Evolutionary conservation across 2,888 invertebrate species (phyloP), one percentile per base, ranked within the genome.

Genomic region (Acronicta leporina): DNA sequence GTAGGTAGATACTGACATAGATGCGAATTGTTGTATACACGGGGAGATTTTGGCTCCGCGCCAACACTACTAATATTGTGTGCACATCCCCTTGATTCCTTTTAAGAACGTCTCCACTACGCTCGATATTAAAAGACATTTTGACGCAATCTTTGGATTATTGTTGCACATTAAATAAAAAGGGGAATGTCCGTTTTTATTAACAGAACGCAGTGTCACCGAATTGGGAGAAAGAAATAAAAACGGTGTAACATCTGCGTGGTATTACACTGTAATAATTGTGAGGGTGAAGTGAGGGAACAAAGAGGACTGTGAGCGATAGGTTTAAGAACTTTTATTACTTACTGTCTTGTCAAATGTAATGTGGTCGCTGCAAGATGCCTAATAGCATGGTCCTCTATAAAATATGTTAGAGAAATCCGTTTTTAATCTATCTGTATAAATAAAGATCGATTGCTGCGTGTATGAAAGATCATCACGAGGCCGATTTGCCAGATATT

Each of bases 31-130:
- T 55, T 67, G 55, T 49, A 47, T 57, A 55, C 65, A 58, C 66
- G 64, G 58, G 63, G 47, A 50, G 43, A 55, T 66, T 74, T 58
- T 83, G 83, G 82, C 82, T 44, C 51, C 45, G 54, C 63, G 76
- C 82, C 83, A 72, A 61, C 35, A 48, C 56, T 60, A 50, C 64
- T 63, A 56, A 65, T 54, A 48, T 59, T 59, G 47, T 64, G 48
- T 54, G 55, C 60, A 16, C 54, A 65, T 72, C 64, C 72, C 60
- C 52, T 52, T 46, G 58, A 61, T 64, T 56, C 46, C 59, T 35
- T 48, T 53, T 46, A 33, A 43, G 44, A 65, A 56, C 44, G 50
- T 53, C 68, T 56, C 20, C 51, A 33, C 10, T 71, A 63, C 49
- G 46, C 55, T 68, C 68, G 49, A 58, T 74, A 74, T 72, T 72